Conservation (phyloP, 2,888 invertebrate species). For the Caradrina clavipalpis region DNA sequence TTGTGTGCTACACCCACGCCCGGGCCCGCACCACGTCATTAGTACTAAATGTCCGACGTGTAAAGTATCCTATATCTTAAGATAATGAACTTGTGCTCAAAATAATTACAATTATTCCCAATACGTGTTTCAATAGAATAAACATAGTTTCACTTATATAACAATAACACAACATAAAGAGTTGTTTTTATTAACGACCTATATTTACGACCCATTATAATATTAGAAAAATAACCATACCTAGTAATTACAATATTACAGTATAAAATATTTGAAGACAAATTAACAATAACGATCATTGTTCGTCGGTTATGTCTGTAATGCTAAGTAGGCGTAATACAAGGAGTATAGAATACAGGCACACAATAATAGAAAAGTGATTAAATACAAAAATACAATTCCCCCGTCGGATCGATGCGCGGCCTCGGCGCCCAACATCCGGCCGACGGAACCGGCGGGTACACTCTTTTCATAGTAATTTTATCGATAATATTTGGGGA, state of each 20-base stretch:
- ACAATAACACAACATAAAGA: background rate
- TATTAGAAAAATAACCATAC: too few species aligned
- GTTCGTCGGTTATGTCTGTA: too few species aligned
- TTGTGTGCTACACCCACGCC: background rate
- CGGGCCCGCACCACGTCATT: slow-evolving; percentile 20
- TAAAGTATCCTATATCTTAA: slow-evolving; percentile 22
- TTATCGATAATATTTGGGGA: slow-evolving; percentile 26
- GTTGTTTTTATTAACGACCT: too few species aligned
- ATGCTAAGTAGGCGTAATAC: too few species aligned
- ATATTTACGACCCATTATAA: too few species aligned
- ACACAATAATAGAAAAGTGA: background rate
- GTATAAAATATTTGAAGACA: background rate
- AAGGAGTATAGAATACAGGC: background rate
- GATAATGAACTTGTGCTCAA: background rate
- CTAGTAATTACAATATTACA: too few species aligned
- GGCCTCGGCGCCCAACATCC: slow-evolving; percentile 32
- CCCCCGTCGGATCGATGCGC: slow-evolving; percentile 20
- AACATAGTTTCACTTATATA: background rate
- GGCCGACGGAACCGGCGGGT: slow-evolving; percentile 35
- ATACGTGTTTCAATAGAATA: too few species aligned
- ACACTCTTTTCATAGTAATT: slow-evolving; percentile 42
- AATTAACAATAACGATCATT: too few species aligned
- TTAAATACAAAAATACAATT: slow-evolving; percentile 19
- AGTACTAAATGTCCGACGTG: slow-evolving; percentile 22
- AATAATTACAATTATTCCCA: background rate